Evolutionary conservation across 2,888 invertebrate species (phyloP), one percentile per base, ranked within the genome.

Genomic region (Cantharis nigra): DNA sequence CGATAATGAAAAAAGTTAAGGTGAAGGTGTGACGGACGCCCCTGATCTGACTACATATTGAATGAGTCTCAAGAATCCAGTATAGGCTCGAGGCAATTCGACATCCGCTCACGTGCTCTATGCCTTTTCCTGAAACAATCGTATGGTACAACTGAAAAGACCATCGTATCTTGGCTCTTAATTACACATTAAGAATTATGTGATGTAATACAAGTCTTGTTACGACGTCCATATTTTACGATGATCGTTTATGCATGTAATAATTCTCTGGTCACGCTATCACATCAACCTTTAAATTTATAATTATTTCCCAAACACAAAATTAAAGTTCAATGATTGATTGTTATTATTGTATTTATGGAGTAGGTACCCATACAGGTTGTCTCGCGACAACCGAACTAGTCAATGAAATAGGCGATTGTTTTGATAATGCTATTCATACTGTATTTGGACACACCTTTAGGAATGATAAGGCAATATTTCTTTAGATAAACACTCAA

Each of bases 121-220:
- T 84, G 84, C 80, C 83, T 82, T 80, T 79, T 70, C 71, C 77
- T 71, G 71, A 75, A 77, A 78, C 80, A 80, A 79, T 82, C 80
- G 81, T 81, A 78, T 81, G 80, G 13, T 67, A 67, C 20, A 67
- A 81, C 82, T 77, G 80, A 81, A 73, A 81, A 81, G 82, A 81
- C 81, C 81, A 79, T 82, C 81, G 81, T 81, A 81, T 82, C 80
- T 82, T 77, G 82, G 82, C 82, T 83, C 83, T 87, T 87, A 87
- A 87, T 87, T 87, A 87, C 85, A 83, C 82, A 75, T 80, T 82
- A 85, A 85, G 85, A 86, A 86, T 84, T 85, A 87, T 86, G 84
- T 85, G 86, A 85, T 85, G 85, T 84, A 85, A 86, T 83, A 83
- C 83, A 85, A 85, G 82, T 84, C 85, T 85, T 84, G 84, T 85